Base-by-base conservation (phyloP, 2,888 invertebrate genomes). In the Allolobophora icterica region DNA sequence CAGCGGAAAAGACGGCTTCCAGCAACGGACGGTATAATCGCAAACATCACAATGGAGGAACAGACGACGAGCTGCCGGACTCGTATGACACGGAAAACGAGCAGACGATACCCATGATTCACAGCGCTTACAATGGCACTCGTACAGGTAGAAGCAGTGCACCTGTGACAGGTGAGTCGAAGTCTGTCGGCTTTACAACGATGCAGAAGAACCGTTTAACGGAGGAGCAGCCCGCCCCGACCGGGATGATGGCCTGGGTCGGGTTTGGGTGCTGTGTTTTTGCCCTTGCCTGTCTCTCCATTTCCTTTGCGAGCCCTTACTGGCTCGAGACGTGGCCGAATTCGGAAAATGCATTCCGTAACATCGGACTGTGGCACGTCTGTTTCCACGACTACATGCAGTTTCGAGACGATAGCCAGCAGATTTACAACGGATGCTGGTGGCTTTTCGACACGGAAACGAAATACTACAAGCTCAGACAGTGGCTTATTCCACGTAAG, bases 351-450 rank as follows among this genome's bases (percentile, higher is more conserved):
- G 97, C 98, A 35, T 96, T 98, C 94, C 90, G 84, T 94, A 97
- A 97, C 94, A 96, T 98, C 97, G 98, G 98, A 84, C 96, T 99
- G 83, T 99, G 98, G 98, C 97, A 98, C 95, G 98, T 98, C 13
- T 99, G 98, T 95, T 97, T 99, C 94, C 96, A 97, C 93, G 96
- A 97, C 89, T 98, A 98, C 94, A 97, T 97, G 19, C 97, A 97
- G 95, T 98, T 98, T 95, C 96, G 97, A 92, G 97, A 98, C 94
- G 97, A 97, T 94, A 97, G 97, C 11, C 97, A 97, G 94, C 96
- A 98, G 90, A 98, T 97, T 95, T 98, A 98, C 95, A 98, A 98
- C 94, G 98, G 97, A 0, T 99, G 98, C 94, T 98, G 98, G 97
- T 98, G 98, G 98, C 97, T 98, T 92, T 98, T 98, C 94, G 98